Base-by-base conservation (phyloP, 2,797 vertebrate genomes). In the Sebastes kiyomatsui region DNA sequence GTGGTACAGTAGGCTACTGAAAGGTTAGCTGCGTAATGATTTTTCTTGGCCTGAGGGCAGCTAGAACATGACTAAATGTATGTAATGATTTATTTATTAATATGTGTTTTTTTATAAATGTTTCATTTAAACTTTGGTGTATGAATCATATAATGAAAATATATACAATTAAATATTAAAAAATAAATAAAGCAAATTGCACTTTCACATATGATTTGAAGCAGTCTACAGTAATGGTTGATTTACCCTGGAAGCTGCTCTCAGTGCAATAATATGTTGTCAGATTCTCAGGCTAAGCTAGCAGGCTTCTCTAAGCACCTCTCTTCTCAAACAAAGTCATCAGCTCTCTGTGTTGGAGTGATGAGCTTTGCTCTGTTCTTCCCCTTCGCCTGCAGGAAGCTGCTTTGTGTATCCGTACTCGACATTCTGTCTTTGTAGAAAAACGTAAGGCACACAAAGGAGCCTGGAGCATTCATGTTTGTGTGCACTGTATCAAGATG, bases 311-410 rank as follows among this genome's bases (percentile, higher is more conserved):
- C 64, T 52, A 33, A 82, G 84, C 80, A 67, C 72, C 75, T 80
- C 72, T 81, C 62, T 69, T 72, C 72, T 90, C 83, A 82, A 73
- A 82, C 52, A 74, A 30, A 87, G 77, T 85, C 85, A 83, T 86
- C 82, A 80, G 71, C 4, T 20, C 68, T 59, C 27, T 49, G 77
- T 81, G 72, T 72, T 67, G 49, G 49, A 79, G 68, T 67, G 52
- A 80, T 77, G 88, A 82, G 82, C 23, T 82, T 83, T 67, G 35
- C 71, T 84, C 65, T 84, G 42, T 82, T 84, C 83, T 77, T 46
- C 35, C 67, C 30, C 55, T 62, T 56, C 2, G 87, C 87, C 87
- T 62, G 66, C 72, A 88, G 89, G 76, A 75, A 74, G 68, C 81
- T 35, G 60, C 85, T 80, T 81, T 84, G 72, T 82, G 81, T 65